Conservation (phyloP, 2,888 invertebrate species). For the Tetragonisca angustula region DNA sequence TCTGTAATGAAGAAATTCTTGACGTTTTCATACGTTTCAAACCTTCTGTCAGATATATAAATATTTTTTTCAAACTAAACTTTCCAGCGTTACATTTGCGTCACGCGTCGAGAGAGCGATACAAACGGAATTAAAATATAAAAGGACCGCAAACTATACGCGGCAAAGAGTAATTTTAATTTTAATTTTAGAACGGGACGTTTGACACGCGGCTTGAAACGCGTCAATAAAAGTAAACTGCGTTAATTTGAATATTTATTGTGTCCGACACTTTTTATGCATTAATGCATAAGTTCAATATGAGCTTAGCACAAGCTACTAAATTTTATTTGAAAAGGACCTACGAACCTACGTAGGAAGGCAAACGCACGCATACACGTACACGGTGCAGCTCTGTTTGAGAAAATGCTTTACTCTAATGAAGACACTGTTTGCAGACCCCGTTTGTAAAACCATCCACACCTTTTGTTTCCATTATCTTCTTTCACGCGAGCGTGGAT, state of each 20-base stretch:
- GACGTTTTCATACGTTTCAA: neutral
- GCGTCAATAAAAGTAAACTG: too few relatives aligned
- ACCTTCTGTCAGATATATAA: too few relatives aligned
- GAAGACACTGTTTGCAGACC: constrained; percentile 4
- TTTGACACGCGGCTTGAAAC: too few relatives aligned
- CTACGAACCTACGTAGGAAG: neutral
- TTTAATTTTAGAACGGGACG: too few relatives aligned
- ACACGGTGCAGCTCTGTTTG: neutral
- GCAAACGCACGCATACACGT: too few relatives aligned
- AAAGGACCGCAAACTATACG: neutral
- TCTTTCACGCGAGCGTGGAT: neutral
- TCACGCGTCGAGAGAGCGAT: neutral
- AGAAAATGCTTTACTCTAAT: constrained; percentile 14
- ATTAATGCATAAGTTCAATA: neutral
- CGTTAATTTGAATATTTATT: constrained; percentile 5
- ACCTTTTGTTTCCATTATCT: neutral
- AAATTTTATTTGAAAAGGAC: neutral
- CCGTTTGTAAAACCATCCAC: neutral
- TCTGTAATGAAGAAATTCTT: neutral
- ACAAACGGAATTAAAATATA: neutral
- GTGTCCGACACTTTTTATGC: neutral
- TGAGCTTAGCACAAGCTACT: neutral
- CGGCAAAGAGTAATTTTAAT: neutral
- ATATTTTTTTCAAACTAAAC: neutral
- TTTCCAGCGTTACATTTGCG: neutral